These are phyloP conservation scores for Hyposoter dolosus DNA, from an alignment of 2,888 invertebrate genomes.

Conservation along the genomic window DNA sequence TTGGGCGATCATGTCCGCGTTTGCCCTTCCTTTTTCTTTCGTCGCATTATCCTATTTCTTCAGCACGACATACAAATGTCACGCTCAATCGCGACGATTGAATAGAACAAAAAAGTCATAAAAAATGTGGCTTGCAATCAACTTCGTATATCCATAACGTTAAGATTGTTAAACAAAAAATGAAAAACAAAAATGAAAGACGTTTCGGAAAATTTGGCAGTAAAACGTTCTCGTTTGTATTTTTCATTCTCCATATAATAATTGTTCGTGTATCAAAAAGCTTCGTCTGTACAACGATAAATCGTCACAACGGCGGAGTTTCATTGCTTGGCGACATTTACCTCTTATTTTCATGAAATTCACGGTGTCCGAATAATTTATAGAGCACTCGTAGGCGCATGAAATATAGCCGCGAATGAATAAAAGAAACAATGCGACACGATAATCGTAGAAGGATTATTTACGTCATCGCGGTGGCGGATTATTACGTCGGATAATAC, in stretches of 20 bases:
- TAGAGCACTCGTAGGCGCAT: conserved; percentile 13
- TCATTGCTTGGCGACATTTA: background rate
- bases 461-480: conserved; percentile 46
- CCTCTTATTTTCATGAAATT: conserved; percentile 11
- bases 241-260: background rate
- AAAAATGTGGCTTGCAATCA: background rate
- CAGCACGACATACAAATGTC: background rate
- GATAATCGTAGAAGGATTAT: conserved; percentile 24
- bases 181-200: too few relatives aligned
- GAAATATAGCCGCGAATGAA: background rate
- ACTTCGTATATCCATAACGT: too few relatives aligned
- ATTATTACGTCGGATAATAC: conserved; percentile 56
- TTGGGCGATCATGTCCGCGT: conserved; percentile 16
- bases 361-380: conserved; percentile 14
- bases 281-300: background rate
- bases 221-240: background rate
- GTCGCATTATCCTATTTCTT: background rate
- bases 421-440: background rate
- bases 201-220: background rate
- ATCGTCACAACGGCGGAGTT: background rate
- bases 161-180: too few relatives aligned
- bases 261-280: background rate
- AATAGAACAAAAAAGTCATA: background rate
- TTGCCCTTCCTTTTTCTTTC: background rate
- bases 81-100: background rate